These are phyloP conservation scores for Mesochorus sp. DNA, from an alignment of 2,888 invertebrate genomes.

Conservation along the genomic window DNA sequence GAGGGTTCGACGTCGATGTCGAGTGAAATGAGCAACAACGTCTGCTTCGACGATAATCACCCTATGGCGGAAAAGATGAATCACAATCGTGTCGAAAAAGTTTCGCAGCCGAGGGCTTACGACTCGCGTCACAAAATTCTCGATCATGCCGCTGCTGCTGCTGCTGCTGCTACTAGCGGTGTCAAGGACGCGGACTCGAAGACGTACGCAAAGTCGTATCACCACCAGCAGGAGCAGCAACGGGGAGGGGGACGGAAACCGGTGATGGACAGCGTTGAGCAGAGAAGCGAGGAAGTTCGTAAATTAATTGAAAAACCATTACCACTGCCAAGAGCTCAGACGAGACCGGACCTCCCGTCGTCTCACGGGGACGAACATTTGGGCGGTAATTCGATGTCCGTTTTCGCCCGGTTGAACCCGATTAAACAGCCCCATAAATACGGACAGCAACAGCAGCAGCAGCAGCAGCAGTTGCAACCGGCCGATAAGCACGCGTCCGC, in stretches of 20 bases:
- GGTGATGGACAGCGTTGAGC: conserved; percentile 72
- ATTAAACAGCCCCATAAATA: conserved; percentile 74
- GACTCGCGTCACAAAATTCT: conserved; percentile 74
- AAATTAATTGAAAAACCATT: conserved; percentile 78
- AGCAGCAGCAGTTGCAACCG: conserved; percentile 13
- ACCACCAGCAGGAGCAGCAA: conserved; percentile 22
- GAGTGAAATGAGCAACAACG: neutral
- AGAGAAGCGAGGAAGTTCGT: conserved; percentile 76
- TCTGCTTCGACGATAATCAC: conserved; percentile 53
- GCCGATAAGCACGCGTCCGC: too few relatives aligned
- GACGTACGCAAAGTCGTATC: conserved; percentile 70
- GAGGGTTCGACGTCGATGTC: too few relatives aligned
- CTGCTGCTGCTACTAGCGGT: too few relatives aligned
- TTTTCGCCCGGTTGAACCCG: too few relatives aligned
- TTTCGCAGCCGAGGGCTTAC: conserved; percentile 66
- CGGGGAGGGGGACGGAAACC: conserved; percentile 37
- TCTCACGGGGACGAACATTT: conserved; percentile 73
- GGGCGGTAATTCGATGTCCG: too few relatives aligned
- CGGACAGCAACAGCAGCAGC: conserved; percentile 18
- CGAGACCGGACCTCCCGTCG: conserved; percentile 73
- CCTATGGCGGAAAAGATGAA: too few relatives aligned
- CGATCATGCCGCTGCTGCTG: too few relatives aligned
- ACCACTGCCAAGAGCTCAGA: conserved; percentile 70
- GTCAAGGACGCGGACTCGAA: conserved; percentile 74
- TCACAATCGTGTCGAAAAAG: conserved; percentile 67